Evolutionary conservation across 1,140 invertebrate species (phyloP), one percentile per base, ranked within the genome.

Genomic region (Aphaenogaster ashmeadi): DNA sequence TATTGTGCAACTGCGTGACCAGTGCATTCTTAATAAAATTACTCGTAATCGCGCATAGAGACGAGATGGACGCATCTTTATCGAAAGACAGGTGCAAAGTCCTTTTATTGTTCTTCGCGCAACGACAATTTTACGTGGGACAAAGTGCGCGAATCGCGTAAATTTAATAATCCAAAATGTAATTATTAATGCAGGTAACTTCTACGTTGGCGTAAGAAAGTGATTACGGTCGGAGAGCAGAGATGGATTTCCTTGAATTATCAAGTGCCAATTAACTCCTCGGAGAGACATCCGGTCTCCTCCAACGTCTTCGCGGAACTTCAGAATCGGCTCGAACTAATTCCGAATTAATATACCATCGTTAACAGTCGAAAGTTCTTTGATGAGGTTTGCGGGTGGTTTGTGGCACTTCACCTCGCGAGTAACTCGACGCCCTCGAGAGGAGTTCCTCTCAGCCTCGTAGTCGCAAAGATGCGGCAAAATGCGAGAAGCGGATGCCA

Each of bases 401-500:
- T 79, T 33, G 66, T 44, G 69, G 69, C 69, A 60, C 41, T 84
- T 72, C 52, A 74, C 41, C 27, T 60, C 54, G 41, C 27, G 54
- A 36, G 36, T 81, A 83, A 83, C 41, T 58, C 69, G 80, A 62
- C 56, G 72, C 81, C 47, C 72, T 50, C 72, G 84, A 47, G 62
- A 50, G 21, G 64, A 71, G 50, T 15, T 15, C 21, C 5, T 21
- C 3, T 4, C 33, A n/a, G 33, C 33, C 41, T 47, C 5, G 13
- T 18, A 79, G 60, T 56, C 62, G 77, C 56, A 72, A 88, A 85
- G 87, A 88, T 69, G 56, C 74, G 54, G 87, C 56, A 87, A 80
- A 87, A 74, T 80, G 84, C 54, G 56, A 80, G 87, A 64, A 74
- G 87, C 87, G 87, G 87, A 88, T 88, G 87, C 87, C 87, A 80